Percentiles rank a stretch among this genome's conserved stretches.
Evolutionary conservation across 2,113 vertebrate genomes (phyloP).

Genomic region (Synodontis membranacea): DNA sequence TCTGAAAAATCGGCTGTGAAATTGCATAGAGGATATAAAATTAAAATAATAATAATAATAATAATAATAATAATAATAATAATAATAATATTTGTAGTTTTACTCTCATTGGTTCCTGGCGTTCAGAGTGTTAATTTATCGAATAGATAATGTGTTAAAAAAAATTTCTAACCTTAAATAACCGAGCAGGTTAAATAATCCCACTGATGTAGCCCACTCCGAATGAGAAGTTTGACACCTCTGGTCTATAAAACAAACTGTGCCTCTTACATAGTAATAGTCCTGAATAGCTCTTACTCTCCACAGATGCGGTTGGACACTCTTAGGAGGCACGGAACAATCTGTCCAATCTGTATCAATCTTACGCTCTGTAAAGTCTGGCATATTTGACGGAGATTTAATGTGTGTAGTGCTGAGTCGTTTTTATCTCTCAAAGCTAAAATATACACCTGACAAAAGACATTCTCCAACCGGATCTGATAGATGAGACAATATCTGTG

Average conservation of each 20-base stretch:
- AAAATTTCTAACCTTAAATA: not conserved
- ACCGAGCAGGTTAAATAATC: no score
- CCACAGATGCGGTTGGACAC: not conserved
- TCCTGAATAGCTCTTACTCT: not conserved
- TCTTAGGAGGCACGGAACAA: not conserved
- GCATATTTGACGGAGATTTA: slow-evolving; percentile 19
- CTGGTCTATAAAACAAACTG: not conserved
- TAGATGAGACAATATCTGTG: slow-evolving; percentile 13
- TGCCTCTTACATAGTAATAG: not conserved
- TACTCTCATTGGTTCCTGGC: not conserved
- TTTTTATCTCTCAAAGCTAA: slow-evolving; percentile 18
- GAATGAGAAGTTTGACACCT: not conserved
- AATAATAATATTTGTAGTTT: not conserved
- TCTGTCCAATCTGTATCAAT: slow-evolving; percentile 23
- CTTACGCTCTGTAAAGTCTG: slow-evolving; percentile 2
- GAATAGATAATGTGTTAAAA: slow-evolving; percentile 4
- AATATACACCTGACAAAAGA: slow-evolving; percentile 6
- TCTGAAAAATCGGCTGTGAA: not conserved
- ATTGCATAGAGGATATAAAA: not conserved
- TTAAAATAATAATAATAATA: no score
- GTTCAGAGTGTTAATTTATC: not conserved
- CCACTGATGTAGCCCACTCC: no score
- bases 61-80: no score
- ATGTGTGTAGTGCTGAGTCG: not conserved
- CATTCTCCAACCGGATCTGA: slow-evolving; percentile 4